Conservation (phyloP, 2,888 invertebrate genomes). For the Rapana venosa region DNA sequence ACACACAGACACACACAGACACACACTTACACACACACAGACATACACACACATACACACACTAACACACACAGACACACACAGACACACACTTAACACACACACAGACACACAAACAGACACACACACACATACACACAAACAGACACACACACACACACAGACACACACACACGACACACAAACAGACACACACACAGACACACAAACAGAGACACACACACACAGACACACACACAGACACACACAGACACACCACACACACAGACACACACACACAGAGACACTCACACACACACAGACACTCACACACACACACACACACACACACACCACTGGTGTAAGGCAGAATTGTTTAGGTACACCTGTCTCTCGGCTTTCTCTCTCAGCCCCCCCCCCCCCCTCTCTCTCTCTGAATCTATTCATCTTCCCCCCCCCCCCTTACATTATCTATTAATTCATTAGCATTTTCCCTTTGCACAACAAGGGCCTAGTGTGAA, state of each 20-base stretch:
- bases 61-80: not conserved
- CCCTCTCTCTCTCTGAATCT: too few relatives aligned
- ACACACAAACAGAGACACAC: not conserved
- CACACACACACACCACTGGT: not conserved
- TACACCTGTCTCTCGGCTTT: too few relatives aligned
- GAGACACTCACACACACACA: not conserved
- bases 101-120: not conserved
- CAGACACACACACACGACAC: slow-evolving; percentile 1
- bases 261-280: not conserved
- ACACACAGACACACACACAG: not conserved
- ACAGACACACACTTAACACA: not conserved
- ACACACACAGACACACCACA: not conserved
- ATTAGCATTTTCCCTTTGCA: too few relatives aligned
- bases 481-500: too few relatives aligned
- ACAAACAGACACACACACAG: not conserved
- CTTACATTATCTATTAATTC: too few relatives aligned
- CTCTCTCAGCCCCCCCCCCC: too few relatives aligned
- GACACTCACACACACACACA: not conserved
- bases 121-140: too few relatives aligned
- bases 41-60: not conserved
- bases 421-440: too few relatives aligned
- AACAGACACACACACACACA: not conserved
- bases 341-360: too few relatives aligned
- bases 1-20: too few relatives aligned
- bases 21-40: not conserved